Base-by-base conservation (phyloP, 2,113 vertebrate genomes). In the Equus przewalskii region DNA sequence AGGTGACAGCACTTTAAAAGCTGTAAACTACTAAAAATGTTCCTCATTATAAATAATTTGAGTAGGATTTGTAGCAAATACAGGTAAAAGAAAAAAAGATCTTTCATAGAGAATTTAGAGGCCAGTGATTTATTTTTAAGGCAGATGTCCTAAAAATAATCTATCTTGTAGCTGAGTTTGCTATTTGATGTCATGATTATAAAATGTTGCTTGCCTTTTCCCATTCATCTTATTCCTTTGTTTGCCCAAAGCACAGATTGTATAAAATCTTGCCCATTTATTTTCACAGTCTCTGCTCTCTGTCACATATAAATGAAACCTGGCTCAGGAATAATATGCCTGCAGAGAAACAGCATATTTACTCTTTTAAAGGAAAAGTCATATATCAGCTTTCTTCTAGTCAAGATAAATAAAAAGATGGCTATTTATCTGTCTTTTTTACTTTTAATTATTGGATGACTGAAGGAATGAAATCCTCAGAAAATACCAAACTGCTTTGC, bases 231-330 rank as follows among this genome's bases (percentile, higher is more conserved):
- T 92, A 60, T 89, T 80, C 49, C 51, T 86, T 96, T 90, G 92
- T 96, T 97, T 97, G 80, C 81, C 64, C 26, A 93, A 86, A 96
- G 78, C 93, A 92, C 73, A 96, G 79, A 84, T 81, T 83, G 54
- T 94, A 70, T 67, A 93, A 91, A 94, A 91, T 64, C 58, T 85
- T 85, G 54, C 21, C 67, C 73, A 91, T 96, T 93, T 98, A 96
- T 94, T 96, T 96, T 95, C 67, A 85, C n/a, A 88, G 54, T 81
- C 79, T 97, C 60, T 96, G 28, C 49, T 90, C 13, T 93, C 78
- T 97, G 82, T 92, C 86, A 93, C 73, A 78, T 94, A 94, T 78
- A 96, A 95, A 92, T 90, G 92, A 97, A 97, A 93, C 28, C 65
- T n/a, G 93, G 51, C 28, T 84, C 51, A 73, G 44, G 88, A 97